These are phyloP conservation scores for Opisthocomus hoazin DNA, from an alignment of 2,113 vertebrate genomes.

Conservation along the genomic window DNA sequence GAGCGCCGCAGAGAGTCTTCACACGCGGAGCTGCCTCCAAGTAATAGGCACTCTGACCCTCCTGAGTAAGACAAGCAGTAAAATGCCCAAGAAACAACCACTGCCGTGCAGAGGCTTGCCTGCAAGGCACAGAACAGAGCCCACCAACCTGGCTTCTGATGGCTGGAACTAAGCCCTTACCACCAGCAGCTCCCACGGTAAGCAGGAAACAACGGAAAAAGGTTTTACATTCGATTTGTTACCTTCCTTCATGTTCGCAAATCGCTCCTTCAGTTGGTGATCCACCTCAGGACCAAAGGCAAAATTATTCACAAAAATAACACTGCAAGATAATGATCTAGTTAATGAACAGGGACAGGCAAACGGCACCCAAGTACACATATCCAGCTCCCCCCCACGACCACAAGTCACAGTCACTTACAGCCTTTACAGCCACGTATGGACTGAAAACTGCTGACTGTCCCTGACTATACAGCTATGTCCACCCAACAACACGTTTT, in stretches of 20 bases:
- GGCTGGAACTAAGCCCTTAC: background rate
- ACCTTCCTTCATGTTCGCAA: slow-evolving; percentile 99
- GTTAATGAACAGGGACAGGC: slow-evolving; percentile 15
- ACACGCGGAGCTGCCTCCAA: background rate
- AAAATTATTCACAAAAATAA: slow-evolving; percentile 99
- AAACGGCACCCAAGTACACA: background rate
- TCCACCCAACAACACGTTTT: background rate
- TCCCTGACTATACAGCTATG: background rate
- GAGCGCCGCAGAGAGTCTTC: background rate
- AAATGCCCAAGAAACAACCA: background rate
- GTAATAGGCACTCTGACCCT: no score
- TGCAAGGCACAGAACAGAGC: background rate
- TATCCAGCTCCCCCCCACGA: background rate
- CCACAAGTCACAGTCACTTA: background rate
- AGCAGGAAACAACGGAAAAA: background rate
- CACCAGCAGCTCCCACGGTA: background rate
- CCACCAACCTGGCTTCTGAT: background rate
- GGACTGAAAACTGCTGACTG: background rate
- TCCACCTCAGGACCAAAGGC: slow-evolving; percentile 99
- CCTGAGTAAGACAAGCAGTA: background rate
- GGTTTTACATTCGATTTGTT: background rate
- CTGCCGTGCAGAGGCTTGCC: background rate
- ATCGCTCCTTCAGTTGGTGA: slow-evolving; percentile 99
- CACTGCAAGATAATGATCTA: slow-evolving; percentile 79
- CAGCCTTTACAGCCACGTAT: background rate